Evolutionary conservation across 2,113 vertebrate genomes (phyloP).

Genomic region (Caretta caretta): DNA sequence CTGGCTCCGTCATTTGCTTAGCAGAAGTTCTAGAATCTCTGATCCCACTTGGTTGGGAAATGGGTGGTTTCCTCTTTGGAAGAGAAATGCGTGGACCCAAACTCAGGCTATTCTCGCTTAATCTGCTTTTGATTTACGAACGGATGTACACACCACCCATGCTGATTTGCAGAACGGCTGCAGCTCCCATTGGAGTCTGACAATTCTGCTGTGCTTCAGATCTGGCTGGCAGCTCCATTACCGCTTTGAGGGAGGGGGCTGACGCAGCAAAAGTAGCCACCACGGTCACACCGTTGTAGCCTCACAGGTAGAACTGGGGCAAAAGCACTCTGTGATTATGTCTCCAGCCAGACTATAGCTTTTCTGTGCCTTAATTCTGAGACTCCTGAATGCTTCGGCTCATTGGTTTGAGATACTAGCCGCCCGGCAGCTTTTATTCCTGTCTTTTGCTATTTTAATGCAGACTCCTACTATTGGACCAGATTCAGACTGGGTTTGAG

Average conservation of each 20-base stretch:
- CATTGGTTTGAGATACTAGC: background rate
- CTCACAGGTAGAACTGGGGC: background rate
- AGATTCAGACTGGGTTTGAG: too few relatives aligned
- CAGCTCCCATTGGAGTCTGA: background rate
- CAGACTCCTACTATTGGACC: background rate
- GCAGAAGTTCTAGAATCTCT: background rate
- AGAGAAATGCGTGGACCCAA: background rate
- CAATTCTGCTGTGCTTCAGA: background rate
- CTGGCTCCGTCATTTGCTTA: background rate
- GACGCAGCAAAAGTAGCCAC: background rate
- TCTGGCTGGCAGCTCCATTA: background rate
- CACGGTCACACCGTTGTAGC: background rate
- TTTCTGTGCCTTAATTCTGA: background rate
- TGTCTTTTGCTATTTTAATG: background rate
- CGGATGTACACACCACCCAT: fast-evolving
- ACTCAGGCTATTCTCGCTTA: background rate
- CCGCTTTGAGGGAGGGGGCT: background rate
- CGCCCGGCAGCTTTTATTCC: background rate
- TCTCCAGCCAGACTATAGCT: background rate
- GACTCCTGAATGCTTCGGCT: background rate
- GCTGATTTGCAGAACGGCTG: background rate
- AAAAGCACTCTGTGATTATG: background rate
- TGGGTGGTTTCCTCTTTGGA: background rate
- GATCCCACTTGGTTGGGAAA: background rate
- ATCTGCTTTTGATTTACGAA: background rate